Percentiles rank a stretch among this genome's conserved stretches.
These are phyloP conservation scores for Typhlichthys eigenmanni DNA, from an alignment of 2,797 vertebrate genomes.

Conservation along the genomic window DNA sequence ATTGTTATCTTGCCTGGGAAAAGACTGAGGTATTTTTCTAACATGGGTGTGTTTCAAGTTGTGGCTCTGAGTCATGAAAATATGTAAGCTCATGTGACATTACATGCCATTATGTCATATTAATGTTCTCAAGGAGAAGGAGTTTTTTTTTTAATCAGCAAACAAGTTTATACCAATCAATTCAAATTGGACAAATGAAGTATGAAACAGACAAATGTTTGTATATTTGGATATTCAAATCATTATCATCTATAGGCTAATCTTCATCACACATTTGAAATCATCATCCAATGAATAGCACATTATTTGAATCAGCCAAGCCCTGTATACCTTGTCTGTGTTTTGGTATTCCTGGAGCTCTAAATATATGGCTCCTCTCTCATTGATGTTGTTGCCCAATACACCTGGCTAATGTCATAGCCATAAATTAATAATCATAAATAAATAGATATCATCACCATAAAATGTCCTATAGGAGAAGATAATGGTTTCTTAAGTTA, in stretches of 20 bases:
- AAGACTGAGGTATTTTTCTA: slow-evolving; percentile 17
- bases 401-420: slow-evolving; percentile 27
- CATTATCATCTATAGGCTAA: neutral
- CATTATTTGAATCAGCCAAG: neutral
- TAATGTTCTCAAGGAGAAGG: neutral
- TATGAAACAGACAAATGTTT: neutral
- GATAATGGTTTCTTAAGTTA: slow-evolving; percentile 2
- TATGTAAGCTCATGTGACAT: slow-evolving; percentile 24
- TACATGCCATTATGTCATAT: slow-evolving; percentile 15
- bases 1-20: slow-evolving; percentile 2
- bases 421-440: neutral
- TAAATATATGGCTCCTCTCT: neutral
- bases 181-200: neutral
- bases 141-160: neutral
- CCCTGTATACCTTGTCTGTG: no score
- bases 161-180: neutral
- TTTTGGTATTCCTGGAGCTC: neutral
- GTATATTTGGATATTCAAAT: neutral
- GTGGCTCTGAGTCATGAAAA: slow-evolving; percentile 45
- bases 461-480: neutral
- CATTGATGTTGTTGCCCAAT: slow-evolving; percentile 15
- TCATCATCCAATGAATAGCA: neutral
- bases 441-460: no score
- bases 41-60: slow-evolving; percentile 1
- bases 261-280: neutral